These are phyloP conservation scores for Rhyacophila brunnea DNA, from an alignment of 1,140 invertebrate species.

Conservation along the genomic window DNA sequence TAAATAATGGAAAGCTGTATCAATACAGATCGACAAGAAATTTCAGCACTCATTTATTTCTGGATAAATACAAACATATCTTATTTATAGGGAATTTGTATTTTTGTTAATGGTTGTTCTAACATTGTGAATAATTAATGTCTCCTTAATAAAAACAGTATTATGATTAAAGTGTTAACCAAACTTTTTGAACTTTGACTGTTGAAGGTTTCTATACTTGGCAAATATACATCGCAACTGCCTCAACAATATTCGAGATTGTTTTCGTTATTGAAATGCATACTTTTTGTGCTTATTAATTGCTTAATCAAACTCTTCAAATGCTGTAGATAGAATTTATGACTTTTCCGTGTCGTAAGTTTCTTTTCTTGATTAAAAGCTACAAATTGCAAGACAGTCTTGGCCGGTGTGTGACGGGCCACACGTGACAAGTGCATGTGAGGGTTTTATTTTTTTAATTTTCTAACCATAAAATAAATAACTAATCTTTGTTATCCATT, in stretches of 20 bases:
- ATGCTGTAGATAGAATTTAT: slow-evolving; percentile 19
- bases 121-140: slow-evolving; percentile 17
- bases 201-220: slow-evolving; percentile 17
- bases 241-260: background rate
- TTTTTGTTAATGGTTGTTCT: slow-evolving; percentile 15
- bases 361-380: slow-evolving; percentile 11
- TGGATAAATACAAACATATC: slow-evolving; percentile 10
- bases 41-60: slow-evolving; percentile 3
- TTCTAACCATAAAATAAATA: no score
- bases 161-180: slow-evolving; percentile 14
- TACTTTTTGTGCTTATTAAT: slow-evolving; percentile 9
- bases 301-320: slow-evolving; percentile 1
- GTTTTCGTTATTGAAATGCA: slow-evolving; percentile 2
- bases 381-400: slow-evolving; percentile 6
- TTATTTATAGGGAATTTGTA: slow-evolving; percentile 16
- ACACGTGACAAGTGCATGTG: no score
- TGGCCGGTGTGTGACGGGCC: no score
- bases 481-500: no score
- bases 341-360: slow-evolving; percentile 9
- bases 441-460: no score
- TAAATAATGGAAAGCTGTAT: slow-evolving; percentile 1
- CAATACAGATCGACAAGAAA: no score
- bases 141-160: slow-evolving; percentile 12
- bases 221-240: slow-evolving; percentile 31
- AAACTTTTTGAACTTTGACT: slow-evolving; percentile 16